A percentile compares a stretch with the other conserved stretches of the same genome.
These are phyloP conservation scores for Epiperipatus broadwayi DNA, from an alignment of 2,888 invertebrate species.

Conservation along the genomic window DNA sequence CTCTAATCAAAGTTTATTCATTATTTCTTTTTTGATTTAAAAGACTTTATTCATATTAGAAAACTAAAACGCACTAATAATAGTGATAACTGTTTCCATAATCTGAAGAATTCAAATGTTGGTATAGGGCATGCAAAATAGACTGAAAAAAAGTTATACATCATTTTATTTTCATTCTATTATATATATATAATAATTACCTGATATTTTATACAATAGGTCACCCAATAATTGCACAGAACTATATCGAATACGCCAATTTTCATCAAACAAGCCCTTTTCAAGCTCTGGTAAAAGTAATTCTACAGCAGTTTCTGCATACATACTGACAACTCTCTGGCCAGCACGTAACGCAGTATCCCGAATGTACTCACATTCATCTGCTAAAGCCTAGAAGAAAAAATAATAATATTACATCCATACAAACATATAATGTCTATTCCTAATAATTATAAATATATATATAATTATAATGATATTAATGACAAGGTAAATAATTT, in stretches of 20 bases:
- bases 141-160: no score
- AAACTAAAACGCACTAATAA: no score
- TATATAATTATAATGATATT: not conserved
- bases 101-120: no score
- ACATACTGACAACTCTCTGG: slow-evolving; percentile 84
- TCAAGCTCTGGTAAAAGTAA: slow-evolving; percentile 81
- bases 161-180: no score
- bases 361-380: slow-evolving; percentile 94
- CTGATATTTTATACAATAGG: slow-evolving; percentile 81
- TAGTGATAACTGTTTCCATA: no score
- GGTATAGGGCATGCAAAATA: no score
- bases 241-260: slow-evolving; percentile 85
- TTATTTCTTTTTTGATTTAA: no score
- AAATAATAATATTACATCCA: not conserved
- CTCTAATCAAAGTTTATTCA: no score
- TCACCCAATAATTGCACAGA: slow-evolving; percentile 90
- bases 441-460: not conserved
- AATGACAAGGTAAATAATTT: no score
- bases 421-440: not conserved
- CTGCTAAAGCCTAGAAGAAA: slow-evolving; percentile 55
- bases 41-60: no score
- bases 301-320: slow-evolving; percentile 83
- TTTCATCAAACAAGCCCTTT: slow-evolving; percentile 83
- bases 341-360: slow-evolving; percentile 82
- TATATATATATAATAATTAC: slow-evolving; percentile 31